Evolutionary conservation across 2,888 invertebrate genomes (phyloP), one percentile per base, ranked within the genome.

Genomic region (Heliconius erato): DNA sequence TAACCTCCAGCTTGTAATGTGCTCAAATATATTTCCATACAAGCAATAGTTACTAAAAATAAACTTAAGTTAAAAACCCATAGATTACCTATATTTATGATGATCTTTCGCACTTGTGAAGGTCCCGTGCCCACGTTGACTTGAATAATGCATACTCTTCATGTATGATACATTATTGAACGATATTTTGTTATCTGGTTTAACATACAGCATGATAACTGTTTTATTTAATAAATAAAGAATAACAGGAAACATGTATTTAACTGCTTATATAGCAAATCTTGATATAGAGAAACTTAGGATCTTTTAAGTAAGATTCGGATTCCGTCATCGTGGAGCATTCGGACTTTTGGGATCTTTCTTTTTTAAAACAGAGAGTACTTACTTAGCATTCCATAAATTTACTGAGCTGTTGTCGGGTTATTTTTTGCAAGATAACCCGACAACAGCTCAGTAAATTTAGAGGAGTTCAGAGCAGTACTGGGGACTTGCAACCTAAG

Each of bases 131-230:
- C 81, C 82, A 82, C 83, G 81, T 76, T 74, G 74, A 32, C 71
- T 82, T 85, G 65, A 82, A 86, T 86, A 83, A 85, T 82, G 28
- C 72, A 65, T 14, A 23, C 16, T 71, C 67, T 76, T 49, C 23
- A 76, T 63, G 32, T 79, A 16, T 32, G n/a, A 79, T 83, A 65
- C 74, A 84, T 83, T 80, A 81, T 81, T 79, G 28, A 81, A 65
- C 69, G 26, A 68, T 54, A 54, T 59, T 69, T 80, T 80, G 68
- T 80, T 68, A 74, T 80, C 74, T 78, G 35, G 74, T 79, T 74
- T 28, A 69, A n/a, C 79, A 80, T 49, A 54, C 16, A 26, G 32
- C 59, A 32, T 40, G 32, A 71, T 65, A 82, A 74, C 65, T 16
- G 54, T 54, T 54, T 19, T 54, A 54, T 54, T 54, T 23, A 54